Evolutionary conservation across 2,113 vertebrate species (phyloP).

Genomic region (Morone chrysops): DNA sequence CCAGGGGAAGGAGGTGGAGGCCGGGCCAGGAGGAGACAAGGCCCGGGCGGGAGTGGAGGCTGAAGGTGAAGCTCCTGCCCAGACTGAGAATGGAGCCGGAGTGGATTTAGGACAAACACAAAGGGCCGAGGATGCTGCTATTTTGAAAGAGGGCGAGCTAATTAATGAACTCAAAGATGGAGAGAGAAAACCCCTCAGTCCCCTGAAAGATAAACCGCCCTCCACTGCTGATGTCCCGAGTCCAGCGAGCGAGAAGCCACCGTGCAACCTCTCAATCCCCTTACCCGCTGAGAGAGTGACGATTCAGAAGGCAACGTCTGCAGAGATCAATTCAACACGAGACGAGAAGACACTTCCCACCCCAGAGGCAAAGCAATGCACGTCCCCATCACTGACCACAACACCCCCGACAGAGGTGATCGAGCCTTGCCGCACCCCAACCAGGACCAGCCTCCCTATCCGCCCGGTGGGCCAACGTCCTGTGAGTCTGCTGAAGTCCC

Average conservation of each 20-base stretch:
- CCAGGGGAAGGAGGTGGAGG: slow-evolving; percentile 65
- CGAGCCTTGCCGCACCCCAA: slow-evolving; percentile 70
- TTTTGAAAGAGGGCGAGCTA: background rate
- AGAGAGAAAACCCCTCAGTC: slow-evolving; percentile 50
- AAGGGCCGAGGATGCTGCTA: slow-evolving; percentile 35
- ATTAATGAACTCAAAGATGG: slow-evolving; percentile 60
- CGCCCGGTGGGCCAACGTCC: slow-evolving; percentile 77
- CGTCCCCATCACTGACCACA: slow-evolving; percentile 24
- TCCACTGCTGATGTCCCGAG: slow-evolving; percentile 43
- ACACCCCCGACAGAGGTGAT: slow-evolving; percentile 41
- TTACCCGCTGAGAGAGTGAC: slow-evolving; percentile 56
- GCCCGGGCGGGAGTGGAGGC: slow-evolving; percentile 11
- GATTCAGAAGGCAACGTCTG: slow-evolving; percentile 43
- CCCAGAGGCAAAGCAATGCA: slow-evolving; percentile 61
- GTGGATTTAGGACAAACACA: slow-evolving; percentile 13
- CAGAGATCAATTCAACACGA: slow-evolving; percentile 12
- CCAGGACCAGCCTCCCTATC: slow-evolving; percentile 72
- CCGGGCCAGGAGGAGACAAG: slow-evolving; percentile 17
- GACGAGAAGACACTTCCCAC: slow-evolving; percentile 50
- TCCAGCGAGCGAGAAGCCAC: slow-evolving; percentile 65
- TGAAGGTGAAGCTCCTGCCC: slow-evolving; percentile 29
- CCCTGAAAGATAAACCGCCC: slow-evolving; percentile 55
- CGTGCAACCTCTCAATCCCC: slow-evolving; percentile 60
- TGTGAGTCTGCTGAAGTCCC: slow-evolving; percentile 81
- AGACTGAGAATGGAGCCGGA: slow-evolving; percentile 49